Evolutionary conservation across 2,797 vertebrate genomes (phyloP).

Genomic region (Hemitrygon akajei): DNA sequence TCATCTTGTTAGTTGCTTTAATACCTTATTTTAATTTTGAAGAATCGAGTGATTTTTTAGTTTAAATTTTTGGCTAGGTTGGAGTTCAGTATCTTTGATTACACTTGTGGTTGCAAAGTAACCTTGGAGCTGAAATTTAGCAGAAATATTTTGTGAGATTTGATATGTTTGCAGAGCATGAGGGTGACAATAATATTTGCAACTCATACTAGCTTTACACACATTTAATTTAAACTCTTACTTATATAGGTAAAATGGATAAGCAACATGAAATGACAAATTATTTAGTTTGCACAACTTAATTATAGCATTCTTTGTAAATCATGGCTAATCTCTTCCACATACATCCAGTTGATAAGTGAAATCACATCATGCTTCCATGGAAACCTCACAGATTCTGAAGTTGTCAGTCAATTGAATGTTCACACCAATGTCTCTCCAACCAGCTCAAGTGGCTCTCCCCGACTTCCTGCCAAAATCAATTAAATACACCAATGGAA

Average conservation of each 20-base stretch:
- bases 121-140: background rate
- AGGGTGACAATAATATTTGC: background rate
- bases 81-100: background rate
- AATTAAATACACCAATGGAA: background rate
- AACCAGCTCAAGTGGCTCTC: background rate
- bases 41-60: background rate
- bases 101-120: background rate
- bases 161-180: background rate
- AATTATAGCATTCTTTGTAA: background rate
- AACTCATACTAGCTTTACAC: background rate
- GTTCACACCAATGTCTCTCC: conserved; percentile 9
- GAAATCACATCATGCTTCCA: background rate
- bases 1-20: background rate
- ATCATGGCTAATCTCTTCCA: background rate
- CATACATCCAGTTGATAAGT: background rate
- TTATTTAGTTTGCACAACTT: background rate
- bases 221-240: no score
- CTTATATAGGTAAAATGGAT: no score
- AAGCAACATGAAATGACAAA: background rate
- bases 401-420: background rate
- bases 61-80: background rate
- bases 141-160: background rate
- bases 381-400: background rate
- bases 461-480: background rate
- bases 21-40: background rate